A percentile compares a stretch with the other conserved stretches of the same genome.
These are phyloP conservation scores for Zapornia atra DNA, from an alignment of 2,113 vertebrate genomes.

Conservation along the genomic window DNA sequence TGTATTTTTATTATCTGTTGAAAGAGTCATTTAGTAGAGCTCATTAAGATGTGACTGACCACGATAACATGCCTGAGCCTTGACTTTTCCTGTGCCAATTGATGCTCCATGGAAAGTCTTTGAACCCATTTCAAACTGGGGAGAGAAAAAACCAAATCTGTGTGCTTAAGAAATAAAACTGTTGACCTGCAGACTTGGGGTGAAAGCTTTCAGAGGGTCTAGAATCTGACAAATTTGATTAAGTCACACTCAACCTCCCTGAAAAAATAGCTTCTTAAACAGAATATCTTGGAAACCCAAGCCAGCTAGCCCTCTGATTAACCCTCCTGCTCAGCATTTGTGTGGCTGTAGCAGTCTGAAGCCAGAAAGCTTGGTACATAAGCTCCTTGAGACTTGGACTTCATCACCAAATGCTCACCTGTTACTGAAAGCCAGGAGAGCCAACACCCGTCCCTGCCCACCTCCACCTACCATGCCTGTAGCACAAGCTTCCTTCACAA, in stretches of 20 bases:
- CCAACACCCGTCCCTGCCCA: neutral
- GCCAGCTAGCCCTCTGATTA: accelerated
- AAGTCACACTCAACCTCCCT: neutral
- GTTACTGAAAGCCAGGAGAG: neutral
- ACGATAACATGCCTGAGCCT: neutral
- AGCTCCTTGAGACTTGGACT: neutral
- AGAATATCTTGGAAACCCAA: neutral
- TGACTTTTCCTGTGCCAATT: neutral
- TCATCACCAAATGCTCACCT: neutral
- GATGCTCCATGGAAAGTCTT: neutral
- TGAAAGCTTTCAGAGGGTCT: neutral
- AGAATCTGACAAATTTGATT: neutral
- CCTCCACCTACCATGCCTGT: neutral
- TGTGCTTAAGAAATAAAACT: neutral
- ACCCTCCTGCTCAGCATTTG: neutral
- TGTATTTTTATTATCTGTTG: neutral
- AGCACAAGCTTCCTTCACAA: neutral
- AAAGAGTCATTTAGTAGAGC: neutral
- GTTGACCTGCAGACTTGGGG: neutral
- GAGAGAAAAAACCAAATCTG: neutral
- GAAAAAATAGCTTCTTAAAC: neutral
- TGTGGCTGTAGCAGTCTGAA: neutral
- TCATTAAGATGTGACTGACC: neutral
- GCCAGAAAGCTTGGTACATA: neutral
- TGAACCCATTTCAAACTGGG: neutral